These are phyloP conservation scores for Neoarius graeffei DNA, from an alignment of 2,113 vertebrate species.

Conservation along the genomic window DNA sequence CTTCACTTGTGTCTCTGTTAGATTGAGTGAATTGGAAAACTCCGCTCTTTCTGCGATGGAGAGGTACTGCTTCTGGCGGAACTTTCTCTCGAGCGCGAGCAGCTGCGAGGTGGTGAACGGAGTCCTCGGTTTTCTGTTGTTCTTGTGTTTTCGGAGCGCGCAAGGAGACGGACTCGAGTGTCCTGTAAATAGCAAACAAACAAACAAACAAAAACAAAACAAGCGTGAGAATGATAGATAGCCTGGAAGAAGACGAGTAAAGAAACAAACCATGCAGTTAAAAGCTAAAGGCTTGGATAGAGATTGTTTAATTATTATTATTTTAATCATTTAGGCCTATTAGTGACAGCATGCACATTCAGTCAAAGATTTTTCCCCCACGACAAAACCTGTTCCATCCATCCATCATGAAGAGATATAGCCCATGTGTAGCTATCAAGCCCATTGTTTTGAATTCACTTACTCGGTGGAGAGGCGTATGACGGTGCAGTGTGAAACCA, in stretches of 20 bases:
- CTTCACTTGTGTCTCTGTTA: conserved; percentile 74
- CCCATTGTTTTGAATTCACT: conserved; percentile 54
- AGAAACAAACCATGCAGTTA: not conserved
- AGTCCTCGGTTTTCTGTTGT: conserved; percentile 72
- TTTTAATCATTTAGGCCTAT: not conserved
- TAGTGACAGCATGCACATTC: not conserved
- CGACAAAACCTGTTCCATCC: not conserved
- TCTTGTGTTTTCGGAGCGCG: conserved; percentile 69
- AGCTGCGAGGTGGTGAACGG: conserved; percentile 73
- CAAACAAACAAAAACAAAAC: not conserved
- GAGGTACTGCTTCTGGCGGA: conserved; percentile 72
- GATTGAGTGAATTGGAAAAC: conserved; percentile 67
- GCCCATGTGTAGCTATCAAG: not conserved
- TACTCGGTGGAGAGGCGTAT: conserved; percentile 70
- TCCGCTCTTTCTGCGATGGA: conserved; percentile 68
- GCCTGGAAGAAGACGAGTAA: no score
- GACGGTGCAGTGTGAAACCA: conserved; percentile 62
- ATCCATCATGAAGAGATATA: not conserved
- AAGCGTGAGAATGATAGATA: not conserved
- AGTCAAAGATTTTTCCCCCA: not conserved
- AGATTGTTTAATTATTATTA: not conserved
- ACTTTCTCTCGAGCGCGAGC: conserved; percentile 69
- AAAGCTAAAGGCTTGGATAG: not conserved
- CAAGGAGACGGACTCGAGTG: conserved; percentile 60
- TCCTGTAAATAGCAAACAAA: conserved; percentile 54